Conservation (phyloP, 2,888 invertebrate genomes). For the Bimastos eiseni region DNA sequence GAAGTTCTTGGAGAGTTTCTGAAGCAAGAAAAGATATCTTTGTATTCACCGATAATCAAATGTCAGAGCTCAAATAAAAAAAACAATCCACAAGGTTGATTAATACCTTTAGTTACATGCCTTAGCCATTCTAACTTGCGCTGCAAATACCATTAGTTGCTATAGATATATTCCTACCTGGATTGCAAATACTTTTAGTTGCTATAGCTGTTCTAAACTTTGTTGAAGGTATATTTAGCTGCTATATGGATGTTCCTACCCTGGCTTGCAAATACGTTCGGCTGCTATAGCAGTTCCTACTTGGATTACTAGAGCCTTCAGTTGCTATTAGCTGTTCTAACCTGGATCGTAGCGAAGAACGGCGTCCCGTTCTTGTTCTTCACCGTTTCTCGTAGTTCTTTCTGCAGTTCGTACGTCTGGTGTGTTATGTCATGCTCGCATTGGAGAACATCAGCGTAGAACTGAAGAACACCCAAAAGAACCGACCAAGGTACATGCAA, state of each 20-base stretch:
- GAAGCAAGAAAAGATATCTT: background rate
- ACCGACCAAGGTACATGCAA: background rate
- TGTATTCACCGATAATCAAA: too few relatives aligned
- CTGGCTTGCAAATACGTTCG: too few relatives aligned
- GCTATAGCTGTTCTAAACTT: background rate
- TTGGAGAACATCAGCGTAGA: conserved; percentile 17
- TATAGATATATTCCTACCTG: too few relatives aligned
- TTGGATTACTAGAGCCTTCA: background rate
- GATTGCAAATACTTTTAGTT: background rate
- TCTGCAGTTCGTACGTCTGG: background rate
- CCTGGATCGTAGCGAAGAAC: conserved; percentile 13
- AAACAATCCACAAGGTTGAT: too few relatives aligned
- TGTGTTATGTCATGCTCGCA: conserved; percentile 16
- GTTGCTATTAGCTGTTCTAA: background rate
- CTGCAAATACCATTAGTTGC: too few relatives aligned
- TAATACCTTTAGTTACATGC: too few relatives aligned
- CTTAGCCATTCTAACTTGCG: too few relatives aligned
- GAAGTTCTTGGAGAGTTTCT: conserved; percentile 17
- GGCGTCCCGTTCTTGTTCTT: background rate
- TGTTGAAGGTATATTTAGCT: too few relatives aligned
- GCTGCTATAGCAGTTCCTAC: too few relatives aligned
- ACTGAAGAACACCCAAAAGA: background rate
- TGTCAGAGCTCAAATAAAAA: too few relatives aligned
- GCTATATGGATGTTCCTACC: too few relatives aligned
- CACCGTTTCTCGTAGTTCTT: background rate